Evolutionary conservation across 1,140 invertebrate genomes (phyloP).

Genomic region (Triops longicaudatus): DNA sequence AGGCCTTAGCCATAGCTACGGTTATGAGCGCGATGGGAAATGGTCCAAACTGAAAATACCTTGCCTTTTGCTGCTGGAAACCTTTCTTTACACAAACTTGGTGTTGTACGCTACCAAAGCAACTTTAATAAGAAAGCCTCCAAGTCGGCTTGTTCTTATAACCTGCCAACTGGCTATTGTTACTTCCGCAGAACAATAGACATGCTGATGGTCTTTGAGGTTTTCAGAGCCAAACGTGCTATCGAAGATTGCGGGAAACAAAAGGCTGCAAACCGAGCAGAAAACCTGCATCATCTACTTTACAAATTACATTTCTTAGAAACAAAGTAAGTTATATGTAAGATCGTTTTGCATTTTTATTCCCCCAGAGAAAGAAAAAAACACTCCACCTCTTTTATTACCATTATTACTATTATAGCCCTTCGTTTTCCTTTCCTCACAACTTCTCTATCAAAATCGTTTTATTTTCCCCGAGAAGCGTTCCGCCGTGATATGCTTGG

Average conservation of each 20-base stretch:
- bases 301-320: conserved; percentile 7
- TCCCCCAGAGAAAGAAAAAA: neutral
- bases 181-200: neutral
- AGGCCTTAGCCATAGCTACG: neutral
- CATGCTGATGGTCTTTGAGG: conserved; percentile 1
- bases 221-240: conserved; percentile 6
- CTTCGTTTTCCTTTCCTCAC: neutral
- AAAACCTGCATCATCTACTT: conserved; percentile 15
- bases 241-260: conserved; percentile 10
- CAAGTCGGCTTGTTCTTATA: neutral
- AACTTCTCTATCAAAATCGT: neutral
- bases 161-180: conserved; percentile 14
- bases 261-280: neutral
- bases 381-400: neutral
- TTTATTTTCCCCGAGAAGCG: neutral
- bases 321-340: neutral
- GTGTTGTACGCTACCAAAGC: neutral
- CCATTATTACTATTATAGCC: neutral
- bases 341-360: neutral
- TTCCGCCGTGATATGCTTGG: neutral
- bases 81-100: neutral
- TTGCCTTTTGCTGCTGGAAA: neutral
- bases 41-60: neutral
- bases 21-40: conserved; percentile 14
- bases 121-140: neutral